Evolutionary conservation across 2,113 vertebrate genomes (phyloP), one percentile per base, ranked within the genome.

Genomic region (Muntiacus reevesi): DNA sequence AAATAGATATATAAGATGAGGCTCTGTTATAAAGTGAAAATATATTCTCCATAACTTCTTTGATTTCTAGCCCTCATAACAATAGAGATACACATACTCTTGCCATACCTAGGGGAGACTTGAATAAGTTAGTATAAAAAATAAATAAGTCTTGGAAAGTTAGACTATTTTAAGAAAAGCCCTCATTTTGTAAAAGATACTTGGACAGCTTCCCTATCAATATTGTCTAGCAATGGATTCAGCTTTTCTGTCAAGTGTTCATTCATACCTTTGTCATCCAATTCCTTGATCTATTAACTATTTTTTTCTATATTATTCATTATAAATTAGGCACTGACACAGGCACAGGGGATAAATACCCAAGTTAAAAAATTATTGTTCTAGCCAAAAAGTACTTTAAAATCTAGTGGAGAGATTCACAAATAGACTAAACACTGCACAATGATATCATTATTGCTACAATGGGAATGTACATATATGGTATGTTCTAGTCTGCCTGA

Each of bases 81-180:
- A 82, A 50, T 25, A 16, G 30, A 33, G 33, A 64, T 17, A 91
- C 25, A 57, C 93, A 91, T 74, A 82, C 4, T 62, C 7, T 50
- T 93, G 8, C 19, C 57, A 21, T 40, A 47, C 54, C 7, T 54
- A 86, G 4, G 9, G 19, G 15, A 67, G 40, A 95, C 2, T 36
- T 54, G 10, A 82, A 43, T 23, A 90, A 33, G 12, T 78, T 64
- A 92, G 33, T 6, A 47, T 7, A 81, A 10, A 17, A 78, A 64
- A 64, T 85, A 94, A 94, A 83, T 84, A 86, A 95, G 89, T 93
- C 50, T 86, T 57, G 16, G 21, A 86, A 86, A 93, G 12, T 89
- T 57, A 85, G 25, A 62, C 7, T 76, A 47, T 85, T 86, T 89
- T 19, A 86, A 59, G 28, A 71, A 71, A 82, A 25, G 19, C 25